Percentiles rank a stretch among this genome's conserved stretches.
Evolutionary conservation across 2,888 invertebrate genomes (phyloP).

Genomic region (Gnatocerus cornutus): DNA sequence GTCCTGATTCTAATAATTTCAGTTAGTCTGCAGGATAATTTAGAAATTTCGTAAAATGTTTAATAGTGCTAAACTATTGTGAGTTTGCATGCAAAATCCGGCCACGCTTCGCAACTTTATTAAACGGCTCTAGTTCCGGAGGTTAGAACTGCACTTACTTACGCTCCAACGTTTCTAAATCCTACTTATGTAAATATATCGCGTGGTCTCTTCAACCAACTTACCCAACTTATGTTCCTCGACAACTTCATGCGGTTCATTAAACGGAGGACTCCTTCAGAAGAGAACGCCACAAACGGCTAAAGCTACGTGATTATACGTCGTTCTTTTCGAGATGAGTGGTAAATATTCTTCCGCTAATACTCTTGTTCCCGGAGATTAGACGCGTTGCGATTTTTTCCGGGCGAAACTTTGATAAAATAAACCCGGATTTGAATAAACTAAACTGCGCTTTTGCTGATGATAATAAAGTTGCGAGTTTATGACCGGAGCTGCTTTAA

Average conservation of each 20-base stretch:
- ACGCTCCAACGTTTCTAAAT: constrained; percentile 29
- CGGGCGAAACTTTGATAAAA: neutral
- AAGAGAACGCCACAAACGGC: constrained; percentile 17
- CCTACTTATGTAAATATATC: constrained; percentile 44
- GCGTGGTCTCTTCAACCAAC: constrained; percentile 40
- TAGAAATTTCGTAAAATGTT: no score
- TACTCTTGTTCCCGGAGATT: neutral
- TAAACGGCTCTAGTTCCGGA: constrained; percentile 33
- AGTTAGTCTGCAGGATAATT: no score
- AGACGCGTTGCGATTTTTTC: neutral
- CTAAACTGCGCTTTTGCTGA: neutral
- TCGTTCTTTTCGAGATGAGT: neutral
- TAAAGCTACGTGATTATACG: constrained; percentile 32
- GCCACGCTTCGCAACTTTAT: constrained; percentile 38
- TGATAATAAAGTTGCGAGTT: constrained; percentile 8
- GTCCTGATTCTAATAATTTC: no score
- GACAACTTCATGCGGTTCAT: constrained; percentile 40
- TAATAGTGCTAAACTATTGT: no score
- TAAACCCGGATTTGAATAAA: neutral
- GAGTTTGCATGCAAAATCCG: constrained; percentile 40
- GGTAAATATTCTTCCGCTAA: neutral
- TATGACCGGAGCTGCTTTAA: constrained; percentile 5
- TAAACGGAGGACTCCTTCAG: constrained; percentile 24
- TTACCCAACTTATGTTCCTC: constrained; percentile 22
- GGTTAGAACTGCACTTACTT: constrained; percentile 33